Conservation (phyloP, 2,888 invertebrate genomes). For the Limnephilus rhombicus region DNA sequence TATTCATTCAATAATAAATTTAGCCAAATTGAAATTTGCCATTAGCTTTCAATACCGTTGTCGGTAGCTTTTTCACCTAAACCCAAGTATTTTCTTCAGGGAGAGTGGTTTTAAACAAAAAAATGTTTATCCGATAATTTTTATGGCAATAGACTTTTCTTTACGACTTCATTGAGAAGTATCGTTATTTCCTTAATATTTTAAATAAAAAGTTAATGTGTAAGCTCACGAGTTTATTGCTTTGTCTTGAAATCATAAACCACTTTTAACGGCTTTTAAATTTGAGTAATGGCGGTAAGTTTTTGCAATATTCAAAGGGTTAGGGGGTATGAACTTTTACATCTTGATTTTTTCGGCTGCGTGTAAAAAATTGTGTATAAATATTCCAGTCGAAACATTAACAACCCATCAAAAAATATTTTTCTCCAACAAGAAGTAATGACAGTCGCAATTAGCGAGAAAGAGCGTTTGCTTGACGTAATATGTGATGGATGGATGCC, state of each 20-base stretch:
- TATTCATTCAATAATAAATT: not conserved
- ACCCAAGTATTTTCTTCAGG: not conserved
- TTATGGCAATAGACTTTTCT: not conserved
- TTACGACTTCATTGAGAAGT: not conserved
- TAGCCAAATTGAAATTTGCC: not conserved
- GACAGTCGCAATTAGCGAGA: not conserved
- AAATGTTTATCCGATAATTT: not conserved
- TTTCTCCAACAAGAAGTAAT: not conserved
- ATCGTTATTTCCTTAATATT: conserved; percentile 14
- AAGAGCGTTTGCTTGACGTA: not conserved
- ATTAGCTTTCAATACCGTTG: not conserved
- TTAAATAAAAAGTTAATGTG: conserved; percentile 5
- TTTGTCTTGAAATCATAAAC: conserved; percentile 18
- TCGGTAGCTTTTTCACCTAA: not conserved
- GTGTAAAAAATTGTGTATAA: not conserved
- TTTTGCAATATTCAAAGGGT: conserved; percentile 15
- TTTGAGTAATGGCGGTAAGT: conserved; percentile 6
- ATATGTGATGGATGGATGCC: not conserved
- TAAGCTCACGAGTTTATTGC: conserved; percentile 9
- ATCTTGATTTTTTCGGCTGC: not conserved
- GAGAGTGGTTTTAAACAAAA: not conserved
- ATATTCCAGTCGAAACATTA: not conserved
- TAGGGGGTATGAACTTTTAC: not conserved
- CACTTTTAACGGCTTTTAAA: conserved; percentile 21
- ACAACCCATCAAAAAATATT: not conserved